phyloP scores from a whole-genome alignment of 2,888 invertebrate genomes.

The Mermis nigrescens region DNA sequence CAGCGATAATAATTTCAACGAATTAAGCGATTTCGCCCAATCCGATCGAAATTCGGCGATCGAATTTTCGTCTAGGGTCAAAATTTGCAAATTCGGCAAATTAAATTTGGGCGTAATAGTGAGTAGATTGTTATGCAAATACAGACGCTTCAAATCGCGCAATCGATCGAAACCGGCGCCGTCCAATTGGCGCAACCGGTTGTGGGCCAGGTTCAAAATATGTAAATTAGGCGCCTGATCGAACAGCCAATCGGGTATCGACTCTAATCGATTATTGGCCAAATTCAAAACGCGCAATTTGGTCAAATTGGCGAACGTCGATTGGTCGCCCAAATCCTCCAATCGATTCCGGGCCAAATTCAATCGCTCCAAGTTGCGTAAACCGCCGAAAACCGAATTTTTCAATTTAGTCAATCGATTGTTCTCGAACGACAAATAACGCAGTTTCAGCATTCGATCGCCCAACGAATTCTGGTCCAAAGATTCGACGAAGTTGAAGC shows the following conservation, averaged over 20 bases:
- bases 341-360: slow-evolving; percentile 35
- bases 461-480: background rate
- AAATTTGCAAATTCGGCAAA: background rate
- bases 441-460: slow-evolving; percentile 24
- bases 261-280: slow-evolving; percentile 17
- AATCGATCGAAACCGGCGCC: slow-evolving; percentile 16
- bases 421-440: slow-evolving; percentile 30
- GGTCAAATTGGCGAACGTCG: slow-evolving; percentile 26
- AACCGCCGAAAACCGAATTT: slow-evolving; percentile 25
- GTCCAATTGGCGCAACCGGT: slow-evolving; percentile 22
- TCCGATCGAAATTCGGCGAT: background rate
- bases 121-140: slow-evolving; percentile 25
- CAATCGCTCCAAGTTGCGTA: slow-evolving; percentile 28
- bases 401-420: slow-evolving; percentile 29
- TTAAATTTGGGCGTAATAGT: background rate
- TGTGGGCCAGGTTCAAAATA: slow-evolving; percentile 34
- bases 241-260: slow-evolving; percentile 23
- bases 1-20: slow-evolving; percentile 28
- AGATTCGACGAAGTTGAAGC: slow-evolving; percentile 3
- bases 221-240: slow-evolving; percentile 19
- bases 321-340: slow-evolving; percentile 24
- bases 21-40: slow-evolving; percentile 21
- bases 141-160: slow-evolving; percentile 20
- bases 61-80: slow-evolving; percentile 11
- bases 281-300: slow-evolving; percentile 26